Conservation (phyloP, 2,113 vertebrate species). For the Crypturellus undulatus region DNA sequence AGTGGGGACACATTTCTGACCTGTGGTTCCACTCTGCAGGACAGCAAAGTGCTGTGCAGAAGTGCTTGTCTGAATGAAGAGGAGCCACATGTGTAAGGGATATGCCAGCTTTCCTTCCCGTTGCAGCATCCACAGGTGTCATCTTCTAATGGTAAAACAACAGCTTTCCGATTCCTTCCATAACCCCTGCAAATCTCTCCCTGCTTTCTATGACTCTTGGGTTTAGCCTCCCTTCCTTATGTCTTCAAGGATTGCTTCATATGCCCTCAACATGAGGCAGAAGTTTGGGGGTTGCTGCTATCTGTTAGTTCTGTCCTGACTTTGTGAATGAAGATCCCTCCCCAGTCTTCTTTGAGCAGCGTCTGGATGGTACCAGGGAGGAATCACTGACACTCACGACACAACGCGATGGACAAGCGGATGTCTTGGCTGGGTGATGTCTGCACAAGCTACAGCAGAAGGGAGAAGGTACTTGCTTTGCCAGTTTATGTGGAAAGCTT, state of each 20-base stretch:
- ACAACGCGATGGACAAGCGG: neutral
- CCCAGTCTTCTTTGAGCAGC: neutral
- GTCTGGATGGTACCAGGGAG: neutral
- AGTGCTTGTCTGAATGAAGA: neutral
- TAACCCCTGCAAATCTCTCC: neutral
- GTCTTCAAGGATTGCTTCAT: neutral
- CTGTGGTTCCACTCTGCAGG: neutral
- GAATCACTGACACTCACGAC: neutral
- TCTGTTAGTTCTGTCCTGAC: neutral
- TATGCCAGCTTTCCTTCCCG: neutral
- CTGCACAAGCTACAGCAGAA: neutral
- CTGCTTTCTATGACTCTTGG: neutral
- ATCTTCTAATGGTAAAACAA: neutral
- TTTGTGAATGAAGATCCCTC: neutral
- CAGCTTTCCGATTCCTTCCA: neutral
- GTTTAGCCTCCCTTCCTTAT: fast-evolving
- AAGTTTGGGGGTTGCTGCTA: neutral
- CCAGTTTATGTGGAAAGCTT: neutral
- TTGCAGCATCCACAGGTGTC: neutral
- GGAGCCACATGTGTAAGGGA: neutral
- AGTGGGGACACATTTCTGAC: neutral
- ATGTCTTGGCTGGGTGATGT: neutral
- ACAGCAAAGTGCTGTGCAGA: neutral
- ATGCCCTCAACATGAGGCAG: neutral
- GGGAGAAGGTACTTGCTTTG: neutral